Conservation (phyloP, 2,888 invertebrate species). For the Abrostola triplasia region DNA sequence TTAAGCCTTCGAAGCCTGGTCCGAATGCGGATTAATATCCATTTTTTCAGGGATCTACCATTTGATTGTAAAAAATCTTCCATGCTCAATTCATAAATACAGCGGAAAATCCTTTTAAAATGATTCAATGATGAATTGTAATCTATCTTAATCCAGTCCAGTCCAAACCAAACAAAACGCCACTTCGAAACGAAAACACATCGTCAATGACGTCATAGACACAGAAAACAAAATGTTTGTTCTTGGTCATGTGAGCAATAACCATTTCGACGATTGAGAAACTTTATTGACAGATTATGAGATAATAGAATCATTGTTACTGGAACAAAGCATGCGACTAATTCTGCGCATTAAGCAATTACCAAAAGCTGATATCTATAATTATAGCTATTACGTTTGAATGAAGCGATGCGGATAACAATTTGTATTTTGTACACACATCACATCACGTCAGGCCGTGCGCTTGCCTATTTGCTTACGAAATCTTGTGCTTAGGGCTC, state of each 20-base stretch:
- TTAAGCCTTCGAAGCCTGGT: neutral
- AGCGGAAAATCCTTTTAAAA: neutral
- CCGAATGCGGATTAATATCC: too few relatives aligned
- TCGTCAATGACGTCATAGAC: conserved; percentile 1
- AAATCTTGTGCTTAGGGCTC: too few relatives aligned
- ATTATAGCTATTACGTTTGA: too few relatives aligned
- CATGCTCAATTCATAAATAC: too few relatives aligned
- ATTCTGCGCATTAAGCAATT: conserved; percentile 19
- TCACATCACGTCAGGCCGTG: too few relatives aligned
- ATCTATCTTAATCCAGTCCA: neutral
- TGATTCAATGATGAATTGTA: neutral
- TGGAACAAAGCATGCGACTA: conserved; percentile 40
- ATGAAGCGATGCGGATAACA: neutral
- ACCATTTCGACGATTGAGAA: conserved; percentile 12
- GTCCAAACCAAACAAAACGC: neutral
- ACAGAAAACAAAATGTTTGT: neutral
- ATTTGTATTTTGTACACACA: neutral
- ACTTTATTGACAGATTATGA: conserved; percentile 20
- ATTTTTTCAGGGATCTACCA: too few relatives aligned
- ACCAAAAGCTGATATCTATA: neutral
- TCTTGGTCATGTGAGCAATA: conserved; percentile 5
- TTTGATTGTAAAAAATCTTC: too few relatives aligned
- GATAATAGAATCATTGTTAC: conserved; percentile 15
- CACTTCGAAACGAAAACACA: neutral
- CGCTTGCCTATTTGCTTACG: too few relatives aligned